phyloP scores from a whole-genome alignment of 2,113 vertebrate species.

The Rhinopithecus roxellana region DNA sequence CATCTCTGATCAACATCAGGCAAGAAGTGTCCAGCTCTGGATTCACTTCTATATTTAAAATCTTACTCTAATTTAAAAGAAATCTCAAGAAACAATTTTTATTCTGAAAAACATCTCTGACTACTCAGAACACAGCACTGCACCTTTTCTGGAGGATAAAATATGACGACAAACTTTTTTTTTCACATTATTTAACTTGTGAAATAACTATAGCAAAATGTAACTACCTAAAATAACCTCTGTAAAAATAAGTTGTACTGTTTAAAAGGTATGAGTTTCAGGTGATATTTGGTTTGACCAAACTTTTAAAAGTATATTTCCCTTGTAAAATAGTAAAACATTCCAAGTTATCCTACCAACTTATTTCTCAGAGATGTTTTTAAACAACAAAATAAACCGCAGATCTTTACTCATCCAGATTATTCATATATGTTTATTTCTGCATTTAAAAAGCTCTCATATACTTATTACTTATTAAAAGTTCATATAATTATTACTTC shows the following conservation, averaged over 20 bases:
- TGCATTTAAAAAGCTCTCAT: neutral
- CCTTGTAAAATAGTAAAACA: neutral
- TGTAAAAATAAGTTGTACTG: neutral
- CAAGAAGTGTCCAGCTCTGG: neutral
- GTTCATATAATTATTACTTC: neutral
- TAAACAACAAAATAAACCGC: neutral
- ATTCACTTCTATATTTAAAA: neutral
- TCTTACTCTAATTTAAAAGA: neutral
- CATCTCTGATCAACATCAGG: neutral
- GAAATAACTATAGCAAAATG: neutral
- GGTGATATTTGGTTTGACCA: neutral
- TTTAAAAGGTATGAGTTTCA: neutral
- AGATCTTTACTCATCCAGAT: neutral
- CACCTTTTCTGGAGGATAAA: neutral
- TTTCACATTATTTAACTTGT: neutral
- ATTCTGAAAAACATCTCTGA: neutral
- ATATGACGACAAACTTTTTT: neutral
- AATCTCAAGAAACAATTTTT: neutral
- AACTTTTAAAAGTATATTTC: neutral
- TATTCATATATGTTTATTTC: neutral
- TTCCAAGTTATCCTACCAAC: neutral
- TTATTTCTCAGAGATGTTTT: constrained; percentile 2
- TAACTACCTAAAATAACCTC: neutral
- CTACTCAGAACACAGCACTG: neutral
- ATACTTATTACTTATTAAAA: too few species aligned